These are phyloP conservation scores for Heteromyza rotundicornis DNA, from an alignment of 2,888 invertebrate species.

Conservation along the genomic window DNA sequence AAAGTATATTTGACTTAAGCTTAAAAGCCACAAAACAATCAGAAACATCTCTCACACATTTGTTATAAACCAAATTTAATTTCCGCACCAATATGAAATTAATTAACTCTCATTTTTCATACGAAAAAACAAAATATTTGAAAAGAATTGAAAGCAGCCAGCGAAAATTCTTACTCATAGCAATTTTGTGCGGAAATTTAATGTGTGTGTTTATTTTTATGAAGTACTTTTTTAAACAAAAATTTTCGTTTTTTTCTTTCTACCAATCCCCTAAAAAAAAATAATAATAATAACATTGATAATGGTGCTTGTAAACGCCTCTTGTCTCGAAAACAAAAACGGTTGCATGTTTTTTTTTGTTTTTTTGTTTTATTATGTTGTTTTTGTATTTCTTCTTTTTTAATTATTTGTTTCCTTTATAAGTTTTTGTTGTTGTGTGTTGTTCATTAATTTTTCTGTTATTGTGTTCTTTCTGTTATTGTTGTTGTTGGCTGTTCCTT, in stretches of 20 bases:
- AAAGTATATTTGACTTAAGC: too few species aligned
- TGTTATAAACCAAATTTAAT: too few species aligned
- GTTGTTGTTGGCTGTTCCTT: conserved; percentile 25
- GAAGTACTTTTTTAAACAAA: too few species aligned
- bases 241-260: conserved; percentile 16
- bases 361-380: conserved; percentile 13
- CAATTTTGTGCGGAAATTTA: too few species aligned
- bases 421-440: conserved; percentile 13
- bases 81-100: too few species aligned
- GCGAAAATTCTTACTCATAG: too few species aligned
- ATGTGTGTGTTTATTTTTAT: too few species aligned
- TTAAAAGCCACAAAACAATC: too few species aligned
- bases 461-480: conserved; percentile 10
- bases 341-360: conserved; percentile 19
- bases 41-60: too few species aligned
- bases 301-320: not conserved
- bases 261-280: not conserved
- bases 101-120: too few species aligned
- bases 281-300: conserved; percentile 7
- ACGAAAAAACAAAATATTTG: too few species aligned
- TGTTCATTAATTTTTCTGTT: not conserved
- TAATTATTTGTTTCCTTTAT: conserved; percentile 18
- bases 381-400: conserved; percentile 25
- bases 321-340: conserved; percentile 30
- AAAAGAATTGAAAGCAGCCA: too few species aligned